A percentile compares a stretch with the other conserved stretches of the same genome.
These are phyloP conservation scores for Pelecanus crispus DNA, from an alignment of 2,113 vertebrate genomes.

Conservation along the genomic window DNA sequence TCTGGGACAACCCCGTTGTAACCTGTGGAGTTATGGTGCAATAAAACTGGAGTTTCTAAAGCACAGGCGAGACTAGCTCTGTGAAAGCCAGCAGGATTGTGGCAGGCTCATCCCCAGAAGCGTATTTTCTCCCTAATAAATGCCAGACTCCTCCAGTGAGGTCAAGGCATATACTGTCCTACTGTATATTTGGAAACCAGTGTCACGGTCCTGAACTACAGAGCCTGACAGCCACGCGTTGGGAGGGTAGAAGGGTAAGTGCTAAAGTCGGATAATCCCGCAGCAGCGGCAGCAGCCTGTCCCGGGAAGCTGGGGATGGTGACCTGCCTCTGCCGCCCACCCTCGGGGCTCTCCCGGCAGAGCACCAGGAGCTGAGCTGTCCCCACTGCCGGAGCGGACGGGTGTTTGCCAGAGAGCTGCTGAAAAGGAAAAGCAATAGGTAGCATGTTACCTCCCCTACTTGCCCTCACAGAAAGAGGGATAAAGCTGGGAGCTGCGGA, in stretches of 20 bases:
- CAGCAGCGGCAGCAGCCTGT: neutral
- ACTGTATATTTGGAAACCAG: neutral
- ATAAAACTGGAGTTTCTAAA: neutral
- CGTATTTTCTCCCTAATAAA: neutral
- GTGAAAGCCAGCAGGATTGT: neutral
- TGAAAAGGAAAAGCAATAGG: neutral
- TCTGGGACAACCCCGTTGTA: neutral
- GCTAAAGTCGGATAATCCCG: neutral
- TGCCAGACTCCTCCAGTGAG: neutral
- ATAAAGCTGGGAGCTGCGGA: neutral
- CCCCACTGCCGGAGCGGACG: rapidly evolving
- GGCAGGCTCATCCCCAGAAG: neutral
- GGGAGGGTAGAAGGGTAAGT: neutral
- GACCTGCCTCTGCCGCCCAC: neutral
- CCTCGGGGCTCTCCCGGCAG: neutral
- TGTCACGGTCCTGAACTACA: neutral
- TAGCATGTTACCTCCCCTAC: no score
- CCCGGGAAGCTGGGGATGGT: rapidly evolving
- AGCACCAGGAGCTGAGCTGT: neutral
- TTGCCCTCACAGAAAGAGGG: neutral
- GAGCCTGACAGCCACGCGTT: rapidly evolving
- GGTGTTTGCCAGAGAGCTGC: neutral
- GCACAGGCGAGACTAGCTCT: neutral
- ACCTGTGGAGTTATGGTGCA: neutral
- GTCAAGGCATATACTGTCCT: neutral